phyloP scores from a whole-genome alignment of 1,140 invertebrate species.

The Idris sp. region DNA sequence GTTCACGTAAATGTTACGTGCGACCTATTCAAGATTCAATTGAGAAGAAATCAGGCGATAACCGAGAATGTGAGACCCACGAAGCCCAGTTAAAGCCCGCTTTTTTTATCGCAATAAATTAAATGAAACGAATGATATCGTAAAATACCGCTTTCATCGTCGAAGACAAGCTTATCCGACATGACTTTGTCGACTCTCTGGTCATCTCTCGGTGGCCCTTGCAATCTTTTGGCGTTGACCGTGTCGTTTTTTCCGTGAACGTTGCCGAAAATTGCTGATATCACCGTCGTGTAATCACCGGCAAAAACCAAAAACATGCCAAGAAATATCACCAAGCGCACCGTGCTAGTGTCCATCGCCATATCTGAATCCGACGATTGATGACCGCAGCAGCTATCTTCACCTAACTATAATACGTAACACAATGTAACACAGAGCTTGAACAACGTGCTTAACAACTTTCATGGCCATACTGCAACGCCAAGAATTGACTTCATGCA shows the following conservation, averaged over 20 bases:
- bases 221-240: slow-evolving; percentile 40
- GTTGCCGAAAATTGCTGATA: slow-evolving; percentile 72
- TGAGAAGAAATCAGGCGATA: slow-evolving; percentile 38
- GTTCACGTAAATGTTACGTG: neutral
- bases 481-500: slow-evolving; percentile 20
- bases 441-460: slow-evolving; percentile 43
- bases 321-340: slow-evolving; percentile 75
- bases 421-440: slow-evolving; percentile 32
- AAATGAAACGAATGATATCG: slow-evolving; percentile 52
- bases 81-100: slow-evolving; percentile 14
- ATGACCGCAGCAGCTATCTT: slow-evolving; percentile 33
- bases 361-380: slow-evolving; percentile 52
- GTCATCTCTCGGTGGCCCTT: slow-evolving; percentile 56
- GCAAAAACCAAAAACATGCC: slow-evolving; percentile 76
- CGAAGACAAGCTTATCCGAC: slow-evolving; percentile 52
- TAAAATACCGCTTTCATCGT: slow-evolving; percentile 68
- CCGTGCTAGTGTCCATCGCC: slow-evolving; percentile 73
- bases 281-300: slow-evolving; percentile 72
- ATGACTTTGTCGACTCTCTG: slow-evolving; percentile 38
- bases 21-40: slow-evolving; percentile 35
- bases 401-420: slow-evolving; percentile 34
- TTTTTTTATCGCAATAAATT: slow-evolving; percentile 30
- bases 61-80: slow-evolving; percentile 15
- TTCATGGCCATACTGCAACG: slow-evolving; percentile 18
- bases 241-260: slow-evolving; percentile 58